These are phyloP conservation scores for Planococcus citri DNA, from an alignment of 1,140 invertebrate genomes.

Conservation along the genomic window DNA sequence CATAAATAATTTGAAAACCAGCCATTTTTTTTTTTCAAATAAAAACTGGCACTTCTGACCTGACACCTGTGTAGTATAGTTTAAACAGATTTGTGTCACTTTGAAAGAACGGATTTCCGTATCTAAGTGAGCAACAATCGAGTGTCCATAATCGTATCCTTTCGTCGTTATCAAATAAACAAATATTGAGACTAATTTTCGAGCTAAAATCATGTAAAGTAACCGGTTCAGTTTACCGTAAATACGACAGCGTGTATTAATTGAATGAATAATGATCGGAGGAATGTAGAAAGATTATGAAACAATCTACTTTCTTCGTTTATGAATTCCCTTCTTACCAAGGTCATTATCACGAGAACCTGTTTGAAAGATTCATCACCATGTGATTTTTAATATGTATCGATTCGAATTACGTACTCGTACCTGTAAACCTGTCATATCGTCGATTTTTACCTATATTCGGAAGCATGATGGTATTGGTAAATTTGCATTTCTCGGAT, in stretches of 20 bases:
- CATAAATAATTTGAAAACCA: too few relatives aligned
- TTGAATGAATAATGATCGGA: neutral
- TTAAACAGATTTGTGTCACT: too few relatives aligned
- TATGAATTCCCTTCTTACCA: neutral
- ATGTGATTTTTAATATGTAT: neutral
- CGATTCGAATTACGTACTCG: neutral
- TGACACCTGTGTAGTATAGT: too few relatives aligned
- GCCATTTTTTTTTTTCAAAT: too few relatives aligned
- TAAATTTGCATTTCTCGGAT: too few relatives aligned
- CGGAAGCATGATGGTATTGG: too few relatives aligned
- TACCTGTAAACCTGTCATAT: neutral
- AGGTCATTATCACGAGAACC: neutral
- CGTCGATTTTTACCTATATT: neutral
- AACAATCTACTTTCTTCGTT: conserved; percentile 7
- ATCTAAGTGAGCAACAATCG: too few relatives aligned
- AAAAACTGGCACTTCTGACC: too few relatives aligned
- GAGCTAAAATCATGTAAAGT: neutral
- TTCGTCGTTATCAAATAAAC: too few relatives aligned
- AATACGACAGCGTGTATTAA: neutral
- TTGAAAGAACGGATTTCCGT: too few relatives aligned
- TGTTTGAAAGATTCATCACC: neutral
- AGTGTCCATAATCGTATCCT: too few relatives aligned
- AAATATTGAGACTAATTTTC: too few relatives aligned
- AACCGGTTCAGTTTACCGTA: neutral
- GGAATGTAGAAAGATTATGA: neutral